Evolutionary conservation across 2,113 vertebrate genomes (phyloP), one percentile per base, ranked within the genome.

Genomic region (Oncorhynchus tshawytscha): DNA sequence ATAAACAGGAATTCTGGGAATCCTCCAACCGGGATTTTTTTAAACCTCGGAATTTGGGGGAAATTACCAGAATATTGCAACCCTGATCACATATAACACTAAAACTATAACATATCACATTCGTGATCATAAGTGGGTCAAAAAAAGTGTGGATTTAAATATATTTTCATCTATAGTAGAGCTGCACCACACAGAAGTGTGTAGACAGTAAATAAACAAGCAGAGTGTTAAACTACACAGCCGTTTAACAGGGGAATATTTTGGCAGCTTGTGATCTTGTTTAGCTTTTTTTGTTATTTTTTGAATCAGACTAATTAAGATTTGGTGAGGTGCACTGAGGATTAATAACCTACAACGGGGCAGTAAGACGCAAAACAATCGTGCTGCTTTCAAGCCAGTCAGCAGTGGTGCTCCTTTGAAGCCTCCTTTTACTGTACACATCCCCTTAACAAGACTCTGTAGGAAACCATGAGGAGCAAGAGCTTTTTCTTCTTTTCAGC

Each of bases 361-460:
- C 74, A 80, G 78, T 81, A 83, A 88, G 86, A 83, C 34, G 57
- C 45, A 57, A 54, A 85, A 81, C 73, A 78, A 81, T 81, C 59
- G 77, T 48, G 72, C 69, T 67, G 74, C 79, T 82, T 80, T 84
- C 72, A 70, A 79, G 79, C 77, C 78, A 77, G 82, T 82, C 81
- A 83, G 83, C 71, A 76, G 64, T 75, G 74, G 69, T 29, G 73
- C 54, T 39, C 59, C 83, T 89, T 89, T 89, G 86, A 89, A 88
- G 86, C 85, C 75, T 5, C 45, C 54, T 66, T 11, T 80, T 79
- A 81, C 83, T 81, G 85, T 77, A 81, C 70, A 67, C 71, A 67
- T 70, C 27, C 54, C 78, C 81, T 87, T 85, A 88, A 89, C 85
- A 85, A 89, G 86, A 79, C 81, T 82, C 81, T 11, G 65, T 82